Evolutionary conservation across 2,797 vertebrate genomes (phyloP).

Genomic region (Mallotus villosus): DNA sequence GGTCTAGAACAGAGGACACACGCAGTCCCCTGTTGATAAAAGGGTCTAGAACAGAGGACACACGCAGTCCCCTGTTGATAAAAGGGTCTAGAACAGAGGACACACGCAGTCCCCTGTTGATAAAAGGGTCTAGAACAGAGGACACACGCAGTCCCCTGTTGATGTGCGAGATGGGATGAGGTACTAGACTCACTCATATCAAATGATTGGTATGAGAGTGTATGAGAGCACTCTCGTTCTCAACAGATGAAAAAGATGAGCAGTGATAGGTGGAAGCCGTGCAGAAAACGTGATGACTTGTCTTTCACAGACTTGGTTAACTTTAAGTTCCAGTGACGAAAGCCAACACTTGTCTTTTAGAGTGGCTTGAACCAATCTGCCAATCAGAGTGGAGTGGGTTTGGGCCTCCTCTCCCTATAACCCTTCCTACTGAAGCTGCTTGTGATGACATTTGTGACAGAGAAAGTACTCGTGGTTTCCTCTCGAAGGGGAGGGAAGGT

Average conservation of each 20-base stretch:
- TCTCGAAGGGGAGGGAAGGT: conserved; percentile 51
- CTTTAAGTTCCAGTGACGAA: too few relatives aligned
- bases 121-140: conserved; percentile 55
- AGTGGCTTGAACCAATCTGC: conserved; percentile 66
- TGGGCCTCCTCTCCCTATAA: conserved; percentile 49
- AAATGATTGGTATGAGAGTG: background rate
- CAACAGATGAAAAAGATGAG: conserved; percentile 39
- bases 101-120: too few relatives aligned
- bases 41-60: too few relatives aligned
- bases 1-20: too few relatives aligned
- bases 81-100: conserved; percentile 51
- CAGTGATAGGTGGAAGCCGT: too few relatives aligned
- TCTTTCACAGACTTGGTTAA: too few relatives aligned
- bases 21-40: background rate
- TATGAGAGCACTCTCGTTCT: conserved; percentile 2
- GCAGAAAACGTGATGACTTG: too few relatives aligned
- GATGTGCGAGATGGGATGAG: background rate
- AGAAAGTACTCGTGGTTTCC: conserved; percentile 60
- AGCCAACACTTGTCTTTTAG: too few relatives aligned
- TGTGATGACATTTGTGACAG: conserved; percentile 67
- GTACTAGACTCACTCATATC: background rate
- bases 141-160: background rate
- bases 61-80: conserved; percentile 36
- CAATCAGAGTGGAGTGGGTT: conserved; percentile 41
- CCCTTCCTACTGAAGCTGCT: conserved; percentile 63